Evolutionary conservation across 1,140 invertebrate genomes (phyloP), one percentile per base, ranked within the genome.

Genomic region (Plutomurus gul): DNA sequence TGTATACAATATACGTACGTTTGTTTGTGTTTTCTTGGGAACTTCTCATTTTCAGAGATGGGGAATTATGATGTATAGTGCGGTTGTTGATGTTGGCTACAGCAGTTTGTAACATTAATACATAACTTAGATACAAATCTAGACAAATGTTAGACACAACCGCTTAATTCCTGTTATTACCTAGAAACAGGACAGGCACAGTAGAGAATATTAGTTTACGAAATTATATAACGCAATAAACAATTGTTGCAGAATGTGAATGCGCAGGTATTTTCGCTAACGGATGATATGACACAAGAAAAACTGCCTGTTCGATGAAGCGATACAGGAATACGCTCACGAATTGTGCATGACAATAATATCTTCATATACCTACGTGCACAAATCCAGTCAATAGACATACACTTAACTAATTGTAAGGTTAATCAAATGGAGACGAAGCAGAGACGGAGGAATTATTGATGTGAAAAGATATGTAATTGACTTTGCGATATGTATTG

Each of bases 91-190:
- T 22, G 47, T 51, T 51, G 47, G 47, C 18, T 51, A 13, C 47
- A 51, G 47, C 5, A 51, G 47, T 51, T 51, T 51, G n/a, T n/a
- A n/a, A 51, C 18, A 51, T 25, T 22, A 7, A 51, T 51, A 22
- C 20, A 22, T 51, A 5, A 22, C n/a, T 22, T 22, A 51, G 47
- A 51, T 51, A 22, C 20, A 51, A 22, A 51, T 51, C 47, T 51
- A 1, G 3, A 22, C 18, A 22, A 51, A n/a, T 22, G 25, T 51
- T 10, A 25, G 10, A 22, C 13, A 22, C 47, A 51, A 22, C 20
- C 47, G 25, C 20, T 22, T 70, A 70, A 70, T 70, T 70, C 60
- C 36, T 39, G 36, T 70, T 70, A 33, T 70, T 39, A 51, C 47
- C 18, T 1, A 1, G 47, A 51, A 47, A 51, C 47, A 51, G 25